Evolutionary conservation across 1,140 invertebrate genomes (phyloP).

Genomic region (Drosophila littoralis): DNA sequence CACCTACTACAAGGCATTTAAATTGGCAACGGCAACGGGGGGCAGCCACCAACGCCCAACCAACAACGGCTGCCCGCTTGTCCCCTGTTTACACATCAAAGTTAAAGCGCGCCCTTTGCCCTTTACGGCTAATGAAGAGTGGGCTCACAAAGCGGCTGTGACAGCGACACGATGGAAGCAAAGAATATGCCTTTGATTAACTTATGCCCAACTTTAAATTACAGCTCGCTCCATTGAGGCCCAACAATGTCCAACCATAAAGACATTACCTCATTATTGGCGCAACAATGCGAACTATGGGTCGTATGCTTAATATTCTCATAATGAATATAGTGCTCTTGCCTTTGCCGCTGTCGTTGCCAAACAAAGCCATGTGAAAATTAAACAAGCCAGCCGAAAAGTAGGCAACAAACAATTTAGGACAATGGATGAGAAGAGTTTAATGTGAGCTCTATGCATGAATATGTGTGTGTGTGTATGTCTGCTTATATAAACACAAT

Average conservation of each 20-base stretch:
- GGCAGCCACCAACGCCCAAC: too few species aligned
- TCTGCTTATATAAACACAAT: not conserved
- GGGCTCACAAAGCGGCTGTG: not conserved
- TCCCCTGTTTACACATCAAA: slow-evolving; percentile 33
- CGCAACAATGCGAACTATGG: slow-evolving; percentile 22
- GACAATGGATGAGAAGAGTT: slow-evolving; percentile 5
- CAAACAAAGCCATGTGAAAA: slow-evolving; percentile 29
- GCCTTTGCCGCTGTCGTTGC: not conserved
- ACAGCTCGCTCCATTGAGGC: slow-evolving; percentile 12
- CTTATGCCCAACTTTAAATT: slow-evolving; percentile 35
- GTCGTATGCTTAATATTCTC: slow-evolving; percentile 37
- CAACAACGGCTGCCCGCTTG: not conserved
- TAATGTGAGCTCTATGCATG: too few species aligned
- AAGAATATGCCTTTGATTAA: slow-evolving; percentile 32
- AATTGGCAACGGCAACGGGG: slow-evolving; percentile 50
- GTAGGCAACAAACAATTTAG: slow-evolving; percentile 31
- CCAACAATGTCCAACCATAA: slow-evolving; percentile 1
- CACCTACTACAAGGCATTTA: slow-evolving; percentile 64
- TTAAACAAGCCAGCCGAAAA: slow-evolving; percentile 30
- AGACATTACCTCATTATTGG: slow-evolving; percentile 39
- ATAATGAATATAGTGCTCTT: not conserved
- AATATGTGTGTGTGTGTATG: too few species aligned
- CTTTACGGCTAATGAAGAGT: slow-evolving; percentile 75
- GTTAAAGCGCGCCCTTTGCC: slow-evolving; percentile 38
- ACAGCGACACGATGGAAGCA: not conserved